Evolutionary conservation across 2,888 invertebrate species (phyloP).

Genomic region (Tinea pellionella): DNA sequence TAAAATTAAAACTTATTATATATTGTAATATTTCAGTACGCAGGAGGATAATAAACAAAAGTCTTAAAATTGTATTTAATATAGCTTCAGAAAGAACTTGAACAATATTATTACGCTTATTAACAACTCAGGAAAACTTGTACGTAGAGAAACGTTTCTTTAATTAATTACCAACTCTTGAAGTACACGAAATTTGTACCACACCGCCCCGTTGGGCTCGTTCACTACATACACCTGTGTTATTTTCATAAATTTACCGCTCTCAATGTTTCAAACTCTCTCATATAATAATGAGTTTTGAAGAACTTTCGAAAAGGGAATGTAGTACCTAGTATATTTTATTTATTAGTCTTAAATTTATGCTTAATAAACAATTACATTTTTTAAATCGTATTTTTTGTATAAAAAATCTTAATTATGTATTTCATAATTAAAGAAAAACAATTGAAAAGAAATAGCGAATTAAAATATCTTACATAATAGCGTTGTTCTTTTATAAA

Average conservation of each 20-base stretch:
- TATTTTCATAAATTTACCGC: slow-evolving; percentile 5
- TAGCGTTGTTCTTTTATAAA: too few species aligned
- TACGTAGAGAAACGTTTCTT: slow-evolving; percentile 3
- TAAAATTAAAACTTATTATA: too few species aligned
- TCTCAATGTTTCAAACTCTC: not conserved
- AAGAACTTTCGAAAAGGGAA: not conserved
- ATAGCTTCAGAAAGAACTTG: not conserved
- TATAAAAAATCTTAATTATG: too few species aligned
- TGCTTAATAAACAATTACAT: too few species aligned
- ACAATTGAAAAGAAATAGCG: too few species aligned
- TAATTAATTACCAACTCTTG: slow-evolving; percentile 10
- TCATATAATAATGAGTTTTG: slow-evolving; percentile 3
- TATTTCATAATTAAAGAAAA: too few species aligned
- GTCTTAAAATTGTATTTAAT: not conserved
- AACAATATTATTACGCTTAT: slow-evolving; percentile 4
- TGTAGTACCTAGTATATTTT: too few species aligned
- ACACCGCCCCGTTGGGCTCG: not conserved
- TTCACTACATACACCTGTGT: slow-evolving; percentile 3
- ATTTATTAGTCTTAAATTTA: too few species aligned
- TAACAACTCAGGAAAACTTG: slow-evolving; percentile 10
- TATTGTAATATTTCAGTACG: too few species aligned
- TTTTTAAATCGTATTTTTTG: too few species aligned
- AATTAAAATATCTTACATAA: too few species aligned
- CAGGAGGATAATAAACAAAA: not conserved
- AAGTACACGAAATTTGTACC: slow-evolving; percentile 7